Evolutionary conservation across 1,140 invertebrate species (phyloP).

Genomic region (Dufourea novaeangliae): DNA sequence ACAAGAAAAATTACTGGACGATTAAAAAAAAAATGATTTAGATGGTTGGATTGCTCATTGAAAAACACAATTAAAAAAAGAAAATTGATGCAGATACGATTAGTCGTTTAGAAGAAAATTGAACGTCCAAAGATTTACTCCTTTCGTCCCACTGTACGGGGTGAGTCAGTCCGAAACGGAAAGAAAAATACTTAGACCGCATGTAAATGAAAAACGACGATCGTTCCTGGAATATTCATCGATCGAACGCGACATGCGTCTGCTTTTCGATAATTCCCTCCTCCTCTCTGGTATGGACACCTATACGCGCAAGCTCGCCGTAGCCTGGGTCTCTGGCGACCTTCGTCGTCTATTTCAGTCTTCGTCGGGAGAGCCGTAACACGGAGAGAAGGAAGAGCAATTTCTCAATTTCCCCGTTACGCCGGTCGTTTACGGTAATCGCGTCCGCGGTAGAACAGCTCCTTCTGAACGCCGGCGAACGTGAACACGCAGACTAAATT

Average conservation of each 20-base stretch:
- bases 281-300: no score
- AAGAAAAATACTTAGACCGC: not conserved
- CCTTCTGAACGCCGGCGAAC: not conserved
- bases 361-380: not conserved
- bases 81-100: no score
- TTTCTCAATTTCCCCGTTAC: slow-evolving; percentile 36
- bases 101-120: no score
- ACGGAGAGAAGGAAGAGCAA: slow-evolving; percentile 7
- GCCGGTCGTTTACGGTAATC: slow-evolving; percentile 13
- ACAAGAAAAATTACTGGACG: no score
- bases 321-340: no score
- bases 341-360: slow-evolving; percentile 11
- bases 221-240: slow-evolving; percentile 1
- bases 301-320: not conserved
- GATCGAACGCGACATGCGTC: no score
- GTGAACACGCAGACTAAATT: no score
- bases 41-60: no score
- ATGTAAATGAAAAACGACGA: not conserved
- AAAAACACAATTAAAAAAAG: no score
- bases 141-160: no score
- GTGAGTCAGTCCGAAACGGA: not conserved
- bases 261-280: not conserved
- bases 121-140: no score
- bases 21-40: no score
- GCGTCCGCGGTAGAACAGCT: not conserved